phyloP scores from a whole-genome alignment of 2,113 vertebrate genomes.

The Crypturellus undulatus region DNA sequence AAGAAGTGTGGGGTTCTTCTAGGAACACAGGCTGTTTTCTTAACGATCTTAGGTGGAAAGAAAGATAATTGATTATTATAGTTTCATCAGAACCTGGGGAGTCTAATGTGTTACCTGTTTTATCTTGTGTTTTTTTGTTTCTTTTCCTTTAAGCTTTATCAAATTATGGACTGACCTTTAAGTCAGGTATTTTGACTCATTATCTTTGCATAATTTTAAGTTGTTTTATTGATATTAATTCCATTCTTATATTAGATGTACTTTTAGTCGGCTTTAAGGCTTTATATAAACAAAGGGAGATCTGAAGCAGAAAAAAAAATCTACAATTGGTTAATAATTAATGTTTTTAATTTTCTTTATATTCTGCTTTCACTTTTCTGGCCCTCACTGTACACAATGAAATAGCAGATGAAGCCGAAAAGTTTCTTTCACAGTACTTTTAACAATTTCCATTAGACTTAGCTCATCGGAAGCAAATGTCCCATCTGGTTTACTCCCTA shows the following conservation, averaged over 20 bases:
- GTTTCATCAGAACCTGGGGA: neutral
- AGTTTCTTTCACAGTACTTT: conserved; percentile 73
- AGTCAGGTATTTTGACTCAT: neutral
- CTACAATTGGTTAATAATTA: neutral
- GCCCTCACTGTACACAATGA: conserved; percentile 1
- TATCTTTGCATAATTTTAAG: neutral
- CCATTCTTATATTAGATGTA: neutral
- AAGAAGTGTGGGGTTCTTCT: neutral
- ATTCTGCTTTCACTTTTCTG: neutral
- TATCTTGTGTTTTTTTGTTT: neutral
- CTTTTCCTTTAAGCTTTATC: neutral
- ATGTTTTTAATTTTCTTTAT: neutral
- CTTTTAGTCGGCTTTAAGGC: neutral
- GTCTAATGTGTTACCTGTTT: neutral
- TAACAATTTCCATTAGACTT: conserved; percentile 70
- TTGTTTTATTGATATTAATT: neutral
- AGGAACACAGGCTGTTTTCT: neutral
- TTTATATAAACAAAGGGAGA: neutral
- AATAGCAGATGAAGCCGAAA: conserved; percentile 74
- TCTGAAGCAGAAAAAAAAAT: neutral
- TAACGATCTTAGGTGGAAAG: neutral
- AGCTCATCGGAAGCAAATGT: conserved; percentile 75
- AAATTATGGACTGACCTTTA: neutral
- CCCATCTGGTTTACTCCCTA: conserved; percentile 79
- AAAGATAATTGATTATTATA: neutral